phyloP scores from a whole-genome alignment of 2,113 vertebrate species.

The Phaetusa simplex region DNA sequence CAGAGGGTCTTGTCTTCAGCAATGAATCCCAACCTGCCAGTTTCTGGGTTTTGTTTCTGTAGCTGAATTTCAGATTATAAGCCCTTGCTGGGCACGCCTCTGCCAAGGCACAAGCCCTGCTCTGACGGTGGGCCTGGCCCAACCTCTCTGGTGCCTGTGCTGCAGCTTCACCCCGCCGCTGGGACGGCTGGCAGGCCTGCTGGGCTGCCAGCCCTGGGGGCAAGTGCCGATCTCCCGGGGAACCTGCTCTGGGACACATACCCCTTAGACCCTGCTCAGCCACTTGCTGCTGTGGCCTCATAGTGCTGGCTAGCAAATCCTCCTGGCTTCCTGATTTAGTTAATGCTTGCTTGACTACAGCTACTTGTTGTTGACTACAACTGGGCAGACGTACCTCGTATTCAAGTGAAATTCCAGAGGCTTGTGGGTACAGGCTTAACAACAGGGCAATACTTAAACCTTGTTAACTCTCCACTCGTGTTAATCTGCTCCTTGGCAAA shows the following conservation, averaged over 20 bases:
- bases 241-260: background rate
- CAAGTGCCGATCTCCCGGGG: background rate
- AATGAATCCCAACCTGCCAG: fast-evolving
- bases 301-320: background rate
- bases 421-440: background rate
- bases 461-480: background rate
- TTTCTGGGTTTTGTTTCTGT: background rate
- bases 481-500: background rate
- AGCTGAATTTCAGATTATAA: background rate
- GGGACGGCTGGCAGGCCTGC: background rate
- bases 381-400: background rate
- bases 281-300: background rate
- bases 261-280: background rate
- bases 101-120: background rate
- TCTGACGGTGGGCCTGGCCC: background rate
- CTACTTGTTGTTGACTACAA: background rate
- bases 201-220: background rate
- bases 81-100: background rate
- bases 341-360: background rate
- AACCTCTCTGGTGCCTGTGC: too few species aligned
- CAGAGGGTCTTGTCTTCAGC: background rate
- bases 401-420: background rate
- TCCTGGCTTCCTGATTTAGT: background rate
- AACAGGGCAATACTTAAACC: background rate
- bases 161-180: background rate